Evolutionary conservation across 2,113 vertebrate species (phyloP).

Genomic region (Neolamprologus sp.): DNA sequence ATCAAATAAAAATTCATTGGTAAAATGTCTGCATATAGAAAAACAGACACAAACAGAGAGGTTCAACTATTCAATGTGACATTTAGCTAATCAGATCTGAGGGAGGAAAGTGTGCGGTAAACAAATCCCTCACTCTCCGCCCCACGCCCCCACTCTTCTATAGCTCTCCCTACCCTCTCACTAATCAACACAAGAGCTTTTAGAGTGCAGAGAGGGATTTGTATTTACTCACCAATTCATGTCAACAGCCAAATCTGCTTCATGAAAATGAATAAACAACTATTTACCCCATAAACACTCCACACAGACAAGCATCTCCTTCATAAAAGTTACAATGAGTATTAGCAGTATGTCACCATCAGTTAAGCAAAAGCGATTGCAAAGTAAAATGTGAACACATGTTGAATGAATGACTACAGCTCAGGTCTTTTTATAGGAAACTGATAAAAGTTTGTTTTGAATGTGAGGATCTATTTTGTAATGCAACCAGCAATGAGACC

Average conservation of each 20-base stretch:
- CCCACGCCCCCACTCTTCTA: background rate
- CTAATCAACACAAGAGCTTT: slow-evolving; percentile 52
- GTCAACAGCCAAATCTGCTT: slow-evolving; percentile 48
- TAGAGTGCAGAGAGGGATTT: slow-evolving; percentile 17
- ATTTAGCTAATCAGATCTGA: slow-evolving; percentile 54
- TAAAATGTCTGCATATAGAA: background rate
- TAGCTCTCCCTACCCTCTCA: background rate
- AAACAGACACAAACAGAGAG: background rate
- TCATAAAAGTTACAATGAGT: background rate
- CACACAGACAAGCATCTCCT: background rate
- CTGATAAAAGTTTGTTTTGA: background rate
- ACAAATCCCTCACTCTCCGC: slow-evolving; percentile 5
- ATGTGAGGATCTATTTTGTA: background rate
- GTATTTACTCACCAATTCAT: slow-evolving; percentile 48
- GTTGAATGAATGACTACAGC: background rate
- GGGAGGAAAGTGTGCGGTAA: slow-evolving; percentile 36
- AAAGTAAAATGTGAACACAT: background rate
- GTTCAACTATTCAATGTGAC: slow-evolving; percentile 40
- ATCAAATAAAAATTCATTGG: background rate
- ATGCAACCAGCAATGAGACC: background rate
- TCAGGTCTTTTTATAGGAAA: background rate
- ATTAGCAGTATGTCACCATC: background rate
- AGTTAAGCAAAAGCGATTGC: background rate
- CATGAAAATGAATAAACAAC: slow-evolving; percentile 26
- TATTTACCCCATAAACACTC: slow-evolving; percentile 28